Evolutionary conservation across 2,113 vertebrate species (phyloP), one percentile per base, ranked within the genome.

Genomic region (Bujurquina vittata): DNA sequence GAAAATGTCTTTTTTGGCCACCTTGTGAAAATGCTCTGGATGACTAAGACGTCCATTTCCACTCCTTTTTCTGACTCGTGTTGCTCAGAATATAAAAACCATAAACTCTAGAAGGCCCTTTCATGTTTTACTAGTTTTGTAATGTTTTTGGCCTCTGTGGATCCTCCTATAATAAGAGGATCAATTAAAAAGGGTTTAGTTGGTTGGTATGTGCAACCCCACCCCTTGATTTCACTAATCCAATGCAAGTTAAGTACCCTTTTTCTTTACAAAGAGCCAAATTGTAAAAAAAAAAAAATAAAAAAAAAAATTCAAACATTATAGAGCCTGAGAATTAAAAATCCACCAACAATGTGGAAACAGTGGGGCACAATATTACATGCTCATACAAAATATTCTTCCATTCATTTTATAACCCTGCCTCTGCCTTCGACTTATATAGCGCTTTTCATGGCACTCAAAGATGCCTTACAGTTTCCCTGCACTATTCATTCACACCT

Each of bases 281-380:
- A 43, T 43, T 12, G 10, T 40, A 40, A 9, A 1, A 35, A 35
- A 35, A 10, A 40, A 40, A 40, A 40, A 10, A 10, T 10, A 1
- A 40, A 33, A 10, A 62, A n/a, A 18, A 0, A n/a, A n/a, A n/a
- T 5, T 31, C 5, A 12, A n/a, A 35, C 9, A 62, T 35, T 35
- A 62, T n/a, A 62, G 0, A 62, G n/a, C 0, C 5, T n/a, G n/a
- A 0, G 5, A 62, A 62, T 35, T 9, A 4, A 10, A 2, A 0
- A 18, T 61, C 15, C 31, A n/a, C 18, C 18, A 62, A 62, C 31
- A 20, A 62, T n/a, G 31, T 62, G 31, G 5, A 17, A 35, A 62
- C 18, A n/a, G 60, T 35, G 35, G 0, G 29, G 31, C 20, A 20
- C n/a, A 29, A 33, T 61, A 18, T 33, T 11, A 33, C 31, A 5